Percentiles rank a stretch among this genome's conserved stretches.
Conservation (phyloP, 2,888 invertebrate genomes). For the Bellardia bayeri region DNA sequence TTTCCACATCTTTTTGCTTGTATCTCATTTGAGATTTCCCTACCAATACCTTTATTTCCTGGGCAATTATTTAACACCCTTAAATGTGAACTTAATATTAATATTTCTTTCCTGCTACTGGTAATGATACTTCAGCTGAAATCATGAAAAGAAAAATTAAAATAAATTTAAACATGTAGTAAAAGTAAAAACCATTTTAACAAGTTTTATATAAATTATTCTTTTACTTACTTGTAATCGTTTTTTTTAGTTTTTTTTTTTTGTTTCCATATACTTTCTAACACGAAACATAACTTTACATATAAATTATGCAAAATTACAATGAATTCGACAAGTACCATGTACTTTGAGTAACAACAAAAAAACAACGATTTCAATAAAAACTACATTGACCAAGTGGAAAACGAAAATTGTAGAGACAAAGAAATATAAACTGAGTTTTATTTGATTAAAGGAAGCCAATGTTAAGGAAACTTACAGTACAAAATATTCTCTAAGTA, state of each 20-base stretch:
- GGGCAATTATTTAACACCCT: conserved; percentile 24
- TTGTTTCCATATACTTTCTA: not conserved
- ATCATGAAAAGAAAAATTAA: not conserved
- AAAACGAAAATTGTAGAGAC: not conserved
- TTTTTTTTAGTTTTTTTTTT: not conserved
- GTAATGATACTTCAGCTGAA: not conserved
- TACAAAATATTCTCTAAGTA: too few species aligned
- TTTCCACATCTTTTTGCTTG: too few species aligned
- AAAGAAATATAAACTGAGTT: not conserved
- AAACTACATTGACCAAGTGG: not conserved
- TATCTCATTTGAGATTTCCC: too few species aligned
- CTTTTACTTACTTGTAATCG: not conserved
- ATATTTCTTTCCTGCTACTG: not conserved
- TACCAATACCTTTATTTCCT: too few species aligned
- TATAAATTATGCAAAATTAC: conserved; percentile 67
- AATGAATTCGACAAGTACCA: conserved; percentile 48
- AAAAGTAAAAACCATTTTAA: not conserved
- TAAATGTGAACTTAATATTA: not conserved
- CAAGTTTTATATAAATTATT: conserved; percentile 14
- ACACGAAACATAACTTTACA: conserved; percentile 65
- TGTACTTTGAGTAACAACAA: not conserved
- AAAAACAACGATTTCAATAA: not conserved
- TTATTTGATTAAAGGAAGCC: too few species aligned
- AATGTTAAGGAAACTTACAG: too few species aligned
- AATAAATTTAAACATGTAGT: not conserved